Conservation (phyloP, 2,113 vertebrate genomes). For the Erythrocercus mccallii region DNA sequence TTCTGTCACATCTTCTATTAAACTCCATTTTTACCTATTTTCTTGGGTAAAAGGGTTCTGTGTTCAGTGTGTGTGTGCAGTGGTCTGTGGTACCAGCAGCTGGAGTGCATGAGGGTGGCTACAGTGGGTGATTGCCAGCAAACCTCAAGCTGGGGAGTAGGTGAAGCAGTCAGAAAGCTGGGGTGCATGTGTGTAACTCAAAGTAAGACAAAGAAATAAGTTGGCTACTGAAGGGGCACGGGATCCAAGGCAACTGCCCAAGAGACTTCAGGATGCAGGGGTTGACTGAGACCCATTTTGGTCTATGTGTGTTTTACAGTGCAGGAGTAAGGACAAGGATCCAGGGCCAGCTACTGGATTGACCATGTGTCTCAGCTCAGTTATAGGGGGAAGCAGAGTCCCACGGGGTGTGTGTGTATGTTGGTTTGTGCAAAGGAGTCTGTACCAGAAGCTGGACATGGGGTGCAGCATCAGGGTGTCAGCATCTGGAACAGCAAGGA, state of each 20-base stretch:
- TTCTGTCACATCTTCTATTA: neutral
- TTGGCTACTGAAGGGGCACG: neutral
- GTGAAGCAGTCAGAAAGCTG: neutral
- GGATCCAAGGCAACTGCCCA: neutral
- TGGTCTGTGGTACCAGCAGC: neutral
- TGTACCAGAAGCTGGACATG: neutral
- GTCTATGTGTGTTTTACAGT: neutral
- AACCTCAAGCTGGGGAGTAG: neutral
- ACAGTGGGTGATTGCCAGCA: neutral
- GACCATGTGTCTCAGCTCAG: neutral
- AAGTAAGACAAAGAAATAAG: neutral
- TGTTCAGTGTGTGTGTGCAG: fast-evolving
- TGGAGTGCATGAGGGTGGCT: neutral
- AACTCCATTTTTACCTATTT: neutral
- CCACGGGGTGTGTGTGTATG: no score
- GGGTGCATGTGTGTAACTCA: neutral
- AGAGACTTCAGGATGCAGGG: neutral
- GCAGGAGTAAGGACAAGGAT: neutral
- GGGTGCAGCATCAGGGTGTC: fast-evolving
- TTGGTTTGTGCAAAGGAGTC: neutral
- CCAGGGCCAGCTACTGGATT: neutral
- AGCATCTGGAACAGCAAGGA: neutral
- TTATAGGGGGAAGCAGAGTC: neutral
- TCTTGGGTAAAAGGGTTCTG: neutral
- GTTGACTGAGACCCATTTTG: neutral